Conservation (phyloP, 1,140 invertebrate species). For the Drosophila lacertosa region DNA sequence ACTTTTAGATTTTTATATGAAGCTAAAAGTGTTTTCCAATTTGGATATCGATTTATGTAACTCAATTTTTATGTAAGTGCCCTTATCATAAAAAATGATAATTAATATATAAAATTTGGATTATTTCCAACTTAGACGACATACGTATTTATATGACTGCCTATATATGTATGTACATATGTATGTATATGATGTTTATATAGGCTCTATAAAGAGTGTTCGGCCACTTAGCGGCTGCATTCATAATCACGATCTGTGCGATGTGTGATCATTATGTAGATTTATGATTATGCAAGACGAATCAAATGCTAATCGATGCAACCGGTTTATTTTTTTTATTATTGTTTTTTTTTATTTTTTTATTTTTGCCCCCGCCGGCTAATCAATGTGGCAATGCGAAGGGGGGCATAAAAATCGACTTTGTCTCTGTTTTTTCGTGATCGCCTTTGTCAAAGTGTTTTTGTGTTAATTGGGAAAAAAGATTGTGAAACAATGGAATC, state of each 20-base stretch:
- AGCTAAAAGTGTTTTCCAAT: too few species aligned
- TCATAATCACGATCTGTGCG: conserved; percentile 30
- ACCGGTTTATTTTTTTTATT: too few species aligned
- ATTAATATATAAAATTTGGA: background rate
- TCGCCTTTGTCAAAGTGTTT: conserved; percentile 53
- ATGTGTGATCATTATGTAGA: conserved; percentile 15
- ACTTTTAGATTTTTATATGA: too few species aligned
- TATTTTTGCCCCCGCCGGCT: conserved; percentile 34
- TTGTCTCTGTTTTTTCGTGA: conserved; percentile 3
- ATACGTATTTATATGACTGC: background rate
- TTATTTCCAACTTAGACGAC: background rate
- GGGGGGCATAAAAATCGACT: conserved; percentile 27
- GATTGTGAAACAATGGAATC: conserved; percentile 29
- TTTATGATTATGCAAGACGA: conserved; percentile 54
- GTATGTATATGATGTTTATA: background rate
- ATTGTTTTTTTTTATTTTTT: too few species aligned
- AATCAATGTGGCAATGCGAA: conserved; percentile 57
- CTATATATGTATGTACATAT: too few species aligned
- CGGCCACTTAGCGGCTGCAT: conserved; percentile 40
- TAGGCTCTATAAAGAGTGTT: conserved; percentile 4
- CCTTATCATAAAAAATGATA: background rate
- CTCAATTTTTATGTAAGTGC: background rate
- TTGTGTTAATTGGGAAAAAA: conserved; percentile 37
- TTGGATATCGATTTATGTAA: background rate
- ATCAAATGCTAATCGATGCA: conserved; percentile 66